Percentiles rank a stretch among this genome's conserved stretches.
These are phyloP conservation scores for Danio albolineatus DNA, from an alignment of 2,797 vertebrate species.

Conservation along the genomic window DNA sequence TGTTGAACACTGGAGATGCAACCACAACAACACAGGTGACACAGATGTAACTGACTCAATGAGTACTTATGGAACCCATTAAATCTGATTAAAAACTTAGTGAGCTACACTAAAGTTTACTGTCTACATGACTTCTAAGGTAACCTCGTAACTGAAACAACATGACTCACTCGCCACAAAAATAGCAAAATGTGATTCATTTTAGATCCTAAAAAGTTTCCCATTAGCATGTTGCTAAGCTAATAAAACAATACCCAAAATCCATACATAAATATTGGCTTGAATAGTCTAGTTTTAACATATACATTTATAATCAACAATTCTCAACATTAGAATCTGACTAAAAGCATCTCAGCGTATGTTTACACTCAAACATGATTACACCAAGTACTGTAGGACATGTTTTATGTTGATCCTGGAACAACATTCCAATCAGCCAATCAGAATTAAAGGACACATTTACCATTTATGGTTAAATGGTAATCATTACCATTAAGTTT, in stretches of 20 bases:
- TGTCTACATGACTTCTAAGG: neutral
- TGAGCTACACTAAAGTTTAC: neutral
- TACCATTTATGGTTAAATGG: no score
- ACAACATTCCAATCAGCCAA: no score
- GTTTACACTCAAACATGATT: no score
- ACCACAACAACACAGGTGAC: constrained; percentile 19
- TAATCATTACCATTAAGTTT: no score
- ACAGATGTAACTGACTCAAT: constrained; percentile 20
- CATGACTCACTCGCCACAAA: constrained; percentile 3
- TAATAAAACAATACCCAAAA: neutral
- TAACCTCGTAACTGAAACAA: neutral
- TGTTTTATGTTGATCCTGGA: no score
- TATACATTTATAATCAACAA: neutral
- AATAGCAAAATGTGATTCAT: neutral
- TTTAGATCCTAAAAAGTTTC: neutral
- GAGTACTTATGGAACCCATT: constrained; percentile 17
- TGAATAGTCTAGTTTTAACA: neutral
- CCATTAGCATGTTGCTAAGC: neutral
- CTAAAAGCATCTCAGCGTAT: no score
- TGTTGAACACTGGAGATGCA: constrained; percentile 7
- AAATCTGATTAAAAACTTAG: constrained; percentile 8
- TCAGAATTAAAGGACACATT: no score
- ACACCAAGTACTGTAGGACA: no score
- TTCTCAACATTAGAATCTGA: neutral
- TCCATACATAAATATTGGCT: constrained; percentile 2